Evolutionary conservation across 1,140 invertebrate genomes (phyloP), one percentile per base, ranked within the genome.

Genomic region (Calephelis nemesis): DNA sequence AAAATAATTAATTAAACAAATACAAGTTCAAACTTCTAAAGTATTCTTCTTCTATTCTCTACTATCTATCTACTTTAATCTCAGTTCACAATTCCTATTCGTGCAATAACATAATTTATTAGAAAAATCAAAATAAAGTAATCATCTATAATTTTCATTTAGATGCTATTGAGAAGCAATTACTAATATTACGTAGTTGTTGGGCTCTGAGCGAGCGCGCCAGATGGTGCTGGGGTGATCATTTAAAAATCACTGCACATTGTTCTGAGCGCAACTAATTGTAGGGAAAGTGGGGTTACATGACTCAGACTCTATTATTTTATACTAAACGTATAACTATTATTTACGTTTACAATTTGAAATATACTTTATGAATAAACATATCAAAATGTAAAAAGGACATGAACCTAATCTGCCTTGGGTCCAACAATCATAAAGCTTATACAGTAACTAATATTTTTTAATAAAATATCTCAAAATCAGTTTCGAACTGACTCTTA

Each of bases 221-320:
- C 87, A 90, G 85, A 85, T 90, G 88, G 85, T 83, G 79, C 71
- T 75, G 66, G 82, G 86, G 82, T 83, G 81, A 89, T 89, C 85
- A 84, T 88, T 88, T 84, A 88, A 90, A 88, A 91, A 91, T 91
- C 88, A 91, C 88, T 85, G 87, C 86, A 82, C 85, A 88, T 91
- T 91, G 88, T 91, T 91, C 87, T 74, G 75, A 78, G 76, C 81
- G 78, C 82, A 84, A 87, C 87, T 90, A 90, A 91, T 91, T 91
- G 87, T 78, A 83, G 82, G 79, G 83, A 88, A 85, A 84, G 82
- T 79, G 80, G 84, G 82, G 81, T 82, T 78, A 78, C 76, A 79
- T 80, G 81, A 83, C 83, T 77, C 76, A 73, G 79, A 85, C 81
- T 84, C 83, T 87, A 88, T 89, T 78, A 88, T 87, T 89, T 80